Evolutionary conservation across 2,888 invertebrate species (phyloP).

Genomic region (Andrena dorsata): DNA sequence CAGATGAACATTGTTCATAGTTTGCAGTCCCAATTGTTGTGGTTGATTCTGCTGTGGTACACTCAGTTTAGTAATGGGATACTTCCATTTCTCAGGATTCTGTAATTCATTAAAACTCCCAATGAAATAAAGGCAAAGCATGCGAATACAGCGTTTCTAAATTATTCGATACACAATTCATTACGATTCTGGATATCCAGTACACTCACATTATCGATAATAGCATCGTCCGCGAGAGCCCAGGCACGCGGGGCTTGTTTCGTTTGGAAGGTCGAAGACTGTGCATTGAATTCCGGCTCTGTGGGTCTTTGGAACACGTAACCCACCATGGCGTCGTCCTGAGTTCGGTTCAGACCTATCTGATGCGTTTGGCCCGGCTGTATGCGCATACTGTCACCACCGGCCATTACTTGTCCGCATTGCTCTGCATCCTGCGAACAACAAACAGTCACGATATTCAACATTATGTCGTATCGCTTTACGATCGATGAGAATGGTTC

Average conservation of each 20-base stretch:
- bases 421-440: constrained; percentile 81
- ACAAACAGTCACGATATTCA: constrained; percentile 2
- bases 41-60: constrained; percentile 87
- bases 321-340: constrained; percentile 96
- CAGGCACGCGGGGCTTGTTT: constrained; percentile 90
- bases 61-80: constrained; percentile 86
- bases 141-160: neutral
- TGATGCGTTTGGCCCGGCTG: constrained; percentile 83
- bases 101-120: constrained; percentile 84
- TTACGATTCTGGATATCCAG: neutral
- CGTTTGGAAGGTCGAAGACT: constrained; percentile 88
- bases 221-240: constrained; percentile 95
- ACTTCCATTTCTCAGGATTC: constrained; percentile 96
- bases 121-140: constrained; percentile 56
- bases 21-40: constrained; percentile 87
- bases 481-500: too few species aligned
- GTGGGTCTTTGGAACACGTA: constrained; percentile 95
- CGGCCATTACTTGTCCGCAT: constrained; percentile 84
- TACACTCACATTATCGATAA: constrained; percentile 91
- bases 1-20: constrained; percentile 85
- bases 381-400: constrained; percentile 82
- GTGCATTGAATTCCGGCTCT: constrained; percentile 90
- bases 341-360: constrained; percentile 85
- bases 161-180: neutral
- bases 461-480: too few species aligned